These are phyloP conservation scores for Catocala fraxini DNA, from an alignment of 2,888 invertebrate genomes.

Conservation along the genomic window DNA sequence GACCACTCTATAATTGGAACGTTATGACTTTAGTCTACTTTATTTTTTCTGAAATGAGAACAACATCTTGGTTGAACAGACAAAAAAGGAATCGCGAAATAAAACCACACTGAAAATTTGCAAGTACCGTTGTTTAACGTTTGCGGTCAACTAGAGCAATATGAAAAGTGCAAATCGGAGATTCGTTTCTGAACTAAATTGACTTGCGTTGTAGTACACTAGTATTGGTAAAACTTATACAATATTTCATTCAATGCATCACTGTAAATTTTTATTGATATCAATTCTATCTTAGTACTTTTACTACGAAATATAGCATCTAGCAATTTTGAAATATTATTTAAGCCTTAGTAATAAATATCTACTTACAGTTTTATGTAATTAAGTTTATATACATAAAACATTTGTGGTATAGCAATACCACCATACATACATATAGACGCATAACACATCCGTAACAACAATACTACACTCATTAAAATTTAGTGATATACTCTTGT, in stretches of 20 bases:
- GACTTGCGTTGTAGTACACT: not conserved
- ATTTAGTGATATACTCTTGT: slow-evolving; percentile 63
- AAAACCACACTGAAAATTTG: slow-evolving; percentile 40
- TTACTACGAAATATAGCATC: too few relatives aligned
- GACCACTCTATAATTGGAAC: slow-evolving; percentile 30
- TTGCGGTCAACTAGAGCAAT: slow-evolving; percentile 60
- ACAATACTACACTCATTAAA: slow-evolving; percentile 38
- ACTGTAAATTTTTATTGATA: too few relatives aligned
- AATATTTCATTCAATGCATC: too few relatives aligned
- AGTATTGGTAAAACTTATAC: too few relatives aligned
- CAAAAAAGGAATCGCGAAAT: slow-evolving; percentile 21
- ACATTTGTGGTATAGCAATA: too few relatives aligned
- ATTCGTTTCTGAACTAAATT: not conserved
- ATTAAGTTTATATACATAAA: too few relatives aligned
- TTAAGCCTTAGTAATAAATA: too few relatives aligned
- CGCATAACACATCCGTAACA: too few relatives aligned
- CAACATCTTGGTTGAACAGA: slow-evolving; percentile 36
- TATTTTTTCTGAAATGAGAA: slow-evolving; percentile 41
- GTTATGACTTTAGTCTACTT: slow-evolving; percentile 48
- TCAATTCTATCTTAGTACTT: too few relatives aligned
- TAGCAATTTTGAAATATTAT: too few relatives aligned
- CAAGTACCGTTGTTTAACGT: slow-evolving; percentile 58
- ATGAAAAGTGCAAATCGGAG: slow-evolving; percentile 48
- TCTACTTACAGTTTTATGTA: too few relatives aligned
- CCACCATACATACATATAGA: too few relatives aligned